Conservation (phyloP, 2,888 invertebrate genomes). For the Ormyrus pomaceus region DNA sequence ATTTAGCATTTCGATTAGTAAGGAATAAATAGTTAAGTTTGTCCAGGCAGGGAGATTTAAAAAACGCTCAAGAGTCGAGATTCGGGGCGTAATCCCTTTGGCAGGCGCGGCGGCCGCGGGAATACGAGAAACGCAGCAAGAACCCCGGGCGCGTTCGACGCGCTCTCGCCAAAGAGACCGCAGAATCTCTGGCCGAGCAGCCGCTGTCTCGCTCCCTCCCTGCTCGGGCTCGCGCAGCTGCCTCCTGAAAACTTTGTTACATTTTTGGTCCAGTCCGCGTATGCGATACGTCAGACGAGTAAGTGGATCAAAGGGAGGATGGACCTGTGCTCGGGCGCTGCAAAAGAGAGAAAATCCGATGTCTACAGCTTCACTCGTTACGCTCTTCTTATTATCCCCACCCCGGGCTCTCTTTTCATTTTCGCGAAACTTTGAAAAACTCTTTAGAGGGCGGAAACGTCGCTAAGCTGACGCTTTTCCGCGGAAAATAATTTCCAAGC, state of each 20-base stretch:
- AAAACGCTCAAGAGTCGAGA: constrained; percentile 60
- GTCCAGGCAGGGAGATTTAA: constrained; percentile 45
- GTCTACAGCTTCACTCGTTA: constrained; percentile 52
- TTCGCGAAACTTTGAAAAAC: constrained; percentile 52
- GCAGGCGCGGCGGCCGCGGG: constrained; percentile 40
- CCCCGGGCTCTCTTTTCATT: constrained; percentile 33
- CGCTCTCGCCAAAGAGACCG: constrained; percentile 70
- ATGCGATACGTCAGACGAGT: constrained; percentile 64
- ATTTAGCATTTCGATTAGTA: not conserved
- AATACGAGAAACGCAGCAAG: constrained; percentile 62
- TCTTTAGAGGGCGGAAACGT: constrained; percentile 42
- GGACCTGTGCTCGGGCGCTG: constrained; percentile 50
- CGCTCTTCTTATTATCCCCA: constrained; percentile 55
- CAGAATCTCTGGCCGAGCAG: constrained; percentile 69
- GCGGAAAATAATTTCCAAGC: constrained; percentile 41
- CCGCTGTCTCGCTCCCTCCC: constrained; percentile 61
- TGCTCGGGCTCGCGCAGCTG: constrained; percentile 28
- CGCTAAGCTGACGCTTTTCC: constrained; percentile 45
- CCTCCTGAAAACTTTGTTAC: constrained; percentile 71
- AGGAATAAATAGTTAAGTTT: not conserved
- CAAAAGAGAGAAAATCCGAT: constrained; percentile 56
- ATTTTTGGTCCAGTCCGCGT: constrained; percentile 71
- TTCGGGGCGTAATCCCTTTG: constrained; percentile 63
- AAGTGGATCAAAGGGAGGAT: constrained; percentile 71
- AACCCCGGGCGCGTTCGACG: constrained; percentile 62